Evolutionary conservation across 2,113 vertebrate genomes (phyloP).

Genomic region (Physeter macrocephalus): DNA sequence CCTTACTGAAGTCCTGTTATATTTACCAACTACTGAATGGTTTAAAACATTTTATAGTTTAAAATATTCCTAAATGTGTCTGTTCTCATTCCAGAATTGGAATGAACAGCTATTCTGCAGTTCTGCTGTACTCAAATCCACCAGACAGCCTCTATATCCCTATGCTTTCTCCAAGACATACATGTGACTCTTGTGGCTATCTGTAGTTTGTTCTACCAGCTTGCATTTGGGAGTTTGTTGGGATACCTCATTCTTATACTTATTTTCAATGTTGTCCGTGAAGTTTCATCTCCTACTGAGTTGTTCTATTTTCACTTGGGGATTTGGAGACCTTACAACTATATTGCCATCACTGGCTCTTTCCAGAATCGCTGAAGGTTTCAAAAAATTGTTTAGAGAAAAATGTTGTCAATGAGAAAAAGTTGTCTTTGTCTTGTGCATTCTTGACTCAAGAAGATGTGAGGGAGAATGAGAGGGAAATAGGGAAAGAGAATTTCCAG

Average conservation of each 20-base stretch:
- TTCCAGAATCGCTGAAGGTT: background rate
- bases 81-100: background rate
- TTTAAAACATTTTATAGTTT: background rate
- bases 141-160: background rate
- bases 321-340: background rate
- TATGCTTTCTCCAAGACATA: background rate
- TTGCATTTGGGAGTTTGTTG: background rate
- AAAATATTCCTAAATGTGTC: background rate
- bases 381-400: background rate
- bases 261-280: background rate
- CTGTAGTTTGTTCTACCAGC: background rate
- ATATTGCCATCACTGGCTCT: background rate
- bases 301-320: background rate
- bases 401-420: background rate
- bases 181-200: background rate
- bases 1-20: background rate
- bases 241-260: background rate
- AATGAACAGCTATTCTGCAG: background rate
- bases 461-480: background rate
- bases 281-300: background rate
- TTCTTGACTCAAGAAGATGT: background rate
- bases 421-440: background rate
- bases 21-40: background rate
- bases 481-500: background rate
- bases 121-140: background rate